Conservation (phyloP, 2,113 vertebrate species). For the Phalacrocorax aristotelis region DNA sequence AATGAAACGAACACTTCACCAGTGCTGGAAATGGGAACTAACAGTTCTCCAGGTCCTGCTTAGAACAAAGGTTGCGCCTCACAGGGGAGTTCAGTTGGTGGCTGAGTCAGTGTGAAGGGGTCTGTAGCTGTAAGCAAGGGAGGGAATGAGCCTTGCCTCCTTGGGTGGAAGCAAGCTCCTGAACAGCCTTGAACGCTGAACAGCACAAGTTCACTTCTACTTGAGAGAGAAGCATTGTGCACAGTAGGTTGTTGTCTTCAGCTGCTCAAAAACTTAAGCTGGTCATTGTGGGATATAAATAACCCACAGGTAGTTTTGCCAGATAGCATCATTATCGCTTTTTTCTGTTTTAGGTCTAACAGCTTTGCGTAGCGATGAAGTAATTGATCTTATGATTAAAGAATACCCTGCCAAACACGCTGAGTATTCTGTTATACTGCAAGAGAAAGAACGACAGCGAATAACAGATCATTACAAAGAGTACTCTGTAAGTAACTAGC, state of each 20-base stretch:
- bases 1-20: not conserved
- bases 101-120: not conserved
- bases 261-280: not conserved
- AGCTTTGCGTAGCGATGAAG: constrained; percentile 95
- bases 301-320: not conserved
- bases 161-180: not conserved
- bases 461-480: constrained; percentile 94
- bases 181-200: not conserved
- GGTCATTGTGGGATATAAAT: not conserved
- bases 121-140: not conserved
- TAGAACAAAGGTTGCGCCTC: not conserved
- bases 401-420: constrained; percentile 96
- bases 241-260: not conserved
- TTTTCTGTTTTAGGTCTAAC: constrained; percentile 85
- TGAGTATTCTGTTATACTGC: constrained; percentile 95
- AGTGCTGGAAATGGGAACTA: not conserved
- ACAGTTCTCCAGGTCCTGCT: rapidly evolving
- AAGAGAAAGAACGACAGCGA: constrained; percentile 93
- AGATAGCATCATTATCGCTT: not conserved
- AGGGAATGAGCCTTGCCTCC: not conserved
- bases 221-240: not conserved
- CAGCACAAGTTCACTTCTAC: not conserved
- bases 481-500: constrained; percentile 87
- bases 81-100: not conserved
- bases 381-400: constrained; percentile 99